Evolutionary conservation across 2,113 vertebrate species (phyloP), one percentile per base, ranked within the genome.

Genomic region (Potamarius usumacintae): DNA sequence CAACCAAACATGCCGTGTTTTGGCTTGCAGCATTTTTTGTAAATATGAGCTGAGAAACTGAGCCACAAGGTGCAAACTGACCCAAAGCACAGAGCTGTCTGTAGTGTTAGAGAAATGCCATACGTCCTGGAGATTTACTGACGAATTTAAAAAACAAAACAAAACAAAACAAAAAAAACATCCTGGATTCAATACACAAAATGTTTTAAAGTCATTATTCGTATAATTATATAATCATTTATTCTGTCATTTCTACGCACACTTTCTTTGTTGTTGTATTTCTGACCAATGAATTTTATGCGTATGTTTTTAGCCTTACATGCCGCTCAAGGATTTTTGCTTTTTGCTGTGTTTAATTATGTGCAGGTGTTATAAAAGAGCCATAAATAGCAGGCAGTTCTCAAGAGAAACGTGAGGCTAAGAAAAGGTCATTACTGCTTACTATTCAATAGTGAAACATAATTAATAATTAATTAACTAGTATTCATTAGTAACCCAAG

Each of bases 61-160:
- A 79, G 52, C 76, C 52, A 55, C 14, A 14, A 79, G 76, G 52
- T 7, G 12, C 52, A 79, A 55, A 57, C 53, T 27, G 50, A 78
- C n/a, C 77, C 14, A 57, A 58, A 18, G 77, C 77, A 57, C 77
- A 57, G n/a, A 80, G 53, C n/a, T 57, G 77, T 20, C 53, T 80
- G 77, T 30, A 80, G n/a, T 30, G 77, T 80, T 57, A 58, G 53
- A 27, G 77, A 80, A 80, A 80, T 34, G 48, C 22, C 22, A 53
- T 15, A 53, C 30, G n/a, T 4, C 27, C 53, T 80, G 53, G 30
- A 30, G 25, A 18, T 57, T 57, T 57, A 27, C 25, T 7, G 2
- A 25, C 12, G 10, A 55, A 15, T 25, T 14, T 52, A n/a, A 71
- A 55, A 78, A 55, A 14, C 0, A 42, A 42, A 42, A 4, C 42